phyloP scores from a whole-genome alignment of 2,888 invertebrate genomes.

The Trachelus iudaicus region DNA sequence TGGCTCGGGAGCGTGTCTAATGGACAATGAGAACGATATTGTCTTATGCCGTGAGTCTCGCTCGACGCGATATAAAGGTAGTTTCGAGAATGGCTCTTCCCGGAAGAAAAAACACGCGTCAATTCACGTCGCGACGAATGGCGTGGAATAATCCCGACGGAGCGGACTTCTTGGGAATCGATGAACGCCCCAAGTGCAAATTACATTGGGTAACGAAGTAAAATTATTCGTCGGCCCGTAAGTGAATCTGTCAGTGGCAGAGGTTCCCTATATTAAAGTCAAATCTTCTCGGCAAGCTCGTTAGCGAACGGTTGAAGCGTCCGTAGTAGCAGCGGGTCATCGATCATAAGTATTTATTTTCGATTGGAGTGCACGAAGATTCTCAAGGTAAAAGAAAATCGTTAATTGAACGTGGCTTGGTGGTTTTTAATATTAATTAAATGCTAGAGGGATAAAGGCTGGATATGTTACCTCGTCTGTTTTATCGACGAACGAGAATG shows the following conservation, averaged over 20 bases:
- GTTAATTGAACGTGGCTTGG: not conserved
- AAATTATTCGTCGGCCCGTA: not conserved
- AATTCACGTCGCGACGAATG: not conserved
- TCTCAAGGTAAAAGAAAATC: not conserved
- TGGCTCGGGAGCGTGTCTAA: not conserved
- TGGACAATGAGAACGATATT: not conserved
- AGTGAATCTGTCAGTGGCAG: not conserved
- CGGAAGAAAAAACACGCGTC: not conserved
- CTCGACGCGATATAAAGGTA: not conserved
- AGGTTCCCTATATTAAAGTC: not conserved
- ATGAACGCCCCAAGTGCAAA: not conserved
- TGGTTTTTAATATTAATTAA: not conserved
- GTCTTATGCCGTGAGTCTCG: not conserved
- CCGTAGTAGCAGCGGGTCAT: not conserved
- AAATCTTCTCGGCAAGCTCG: not conserved
- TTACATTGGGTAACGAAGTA: not conserved
- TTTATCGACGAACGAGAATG: not conserved
- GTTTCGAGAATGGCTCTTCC: not conserved
- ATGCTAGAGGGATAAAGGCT: not conserved
- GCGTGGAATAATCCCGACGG: not conserved
- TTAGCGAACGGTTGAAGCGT: not conserved
- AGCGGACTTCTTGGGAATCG: not conserved
- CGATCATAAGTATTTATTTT: not conserved
- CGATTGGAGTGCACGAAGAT: not conserved
- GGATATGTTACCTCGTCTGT: not conserved